phyloP scores from a whole-genome alignment of 1,140 invertebrate species.

The Saccostrea glomerata region DNA sequence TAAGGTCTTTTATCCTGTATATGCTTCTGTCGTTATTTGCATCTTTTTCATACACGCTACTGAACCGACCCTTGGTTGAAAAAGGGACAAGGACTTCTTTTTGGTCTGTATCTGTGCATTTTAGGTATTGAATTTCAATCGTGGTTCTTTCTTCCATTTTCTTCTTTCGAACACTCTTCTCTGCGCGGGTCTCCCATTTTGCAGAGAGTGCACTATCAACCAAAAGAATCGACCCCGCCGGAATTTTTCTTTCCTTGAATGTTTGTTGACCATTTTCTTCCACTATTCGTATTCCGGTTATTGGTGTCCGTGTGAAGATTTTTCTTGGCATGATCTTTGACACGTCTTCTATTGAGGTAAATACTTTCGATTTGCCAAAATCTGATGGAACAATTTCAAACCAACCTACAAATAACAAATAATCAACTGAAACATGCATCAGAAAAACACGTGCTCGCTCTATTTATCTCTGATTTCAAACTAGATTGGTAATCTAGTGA shows the following conservation, averaged over 20 bases:
- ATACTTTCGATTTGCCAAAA: conserved; percentile 65
- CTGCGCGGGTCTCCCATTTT: conserved; percentile 69
- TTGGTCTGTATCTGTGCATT: conserved; percentile 67
- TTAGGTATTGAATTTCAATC: conserved; percentile 69
- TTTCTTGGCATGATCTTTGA: conserved; percentile 66
- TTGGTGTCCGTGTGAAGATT: conserved; percentile 71
- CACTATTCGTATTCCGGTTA: conserved; percentile 64
- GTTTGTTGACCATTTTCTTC: conserved; percentile 57
- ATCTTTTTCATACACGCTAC: conserved; percentile 69
- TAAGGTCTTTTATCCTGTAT: conserved; percentile 72
- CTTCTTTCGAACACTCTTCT: conserved; percentile 67
- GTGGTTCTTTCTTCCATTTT: conserved; percentile 68
- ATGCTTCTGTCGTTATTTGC: conserved; percentile 62
- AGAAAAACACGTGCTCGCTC: too few species aligned
- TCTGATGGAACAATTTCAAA: conserved; percentile 72
- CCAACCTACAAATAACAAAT: conserved; percentile 65
- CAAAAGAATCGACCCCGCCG: conserved; percentile 64
- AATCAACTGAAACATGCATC: not conserved
- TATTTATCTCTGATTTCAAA: too few species aligned
- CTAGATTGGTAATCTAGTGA: too few species aligned
- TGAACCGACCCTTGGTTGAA: conserved; percentile 69
- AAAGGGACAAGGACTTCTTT: conserved; percentile 69
- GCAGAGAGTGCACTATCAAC: conserved; percentile 66
- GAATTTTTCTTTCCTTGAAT: conserved; percentile 69
- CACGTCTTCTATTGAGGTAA: conserved; percentile 67